phyloP scores from a whole-genome alignment of 2,888 invertebrate species.

The Drosophila barbarae region DNA sequence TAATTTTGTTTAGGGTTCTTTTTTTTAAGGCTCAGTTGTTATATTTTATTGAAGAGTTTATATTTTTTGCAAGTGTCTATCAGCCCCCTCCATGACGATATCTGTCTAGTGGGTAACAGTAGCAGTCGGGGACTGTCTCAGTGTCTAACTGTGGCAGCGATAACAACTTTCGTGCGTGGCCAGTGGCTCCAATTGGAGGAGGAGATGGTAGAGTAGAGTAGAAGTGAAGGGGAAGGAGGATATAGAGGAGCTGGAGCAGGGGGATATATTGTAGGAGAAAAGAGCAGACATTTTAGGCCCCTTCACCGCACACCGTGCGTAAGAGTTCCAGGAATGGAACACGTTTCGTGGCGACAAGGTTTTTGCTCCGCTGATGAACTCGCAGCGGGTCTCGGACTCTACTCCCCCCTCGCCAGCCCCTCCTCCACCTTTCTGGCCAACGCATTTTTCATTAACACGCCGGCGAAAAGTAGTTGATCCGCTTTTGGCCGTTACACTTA shows the following conservation, averaged over 20 bases:
- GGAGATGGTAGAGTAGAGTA: not conserved
- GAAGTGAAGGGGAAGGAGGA: not conserved
- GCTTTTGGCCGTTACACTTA: slow-evolving; percentile 62
- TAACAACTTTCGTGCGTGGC: slow-evolving; percentile 58
- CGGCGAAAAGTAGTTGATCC: slow-evolving; percentile 61
- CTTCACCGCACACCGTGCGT: slow-evolving; percentile 3
- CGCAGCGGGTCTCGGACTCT: slow-evolving; percentile 27
- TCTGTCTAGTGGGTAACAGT: slow-evolving; percentile 42
- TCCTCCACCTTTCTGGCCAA: slow-evolving; percentile 44
- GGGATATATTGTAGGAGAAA: slow-evolving; percentile 7
- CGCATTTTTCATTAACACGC: slow-evolving; percentile 65
- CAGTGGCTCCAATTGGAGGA: slow-evolving; percentile 6
- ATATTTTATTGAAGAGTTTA: not conserved
- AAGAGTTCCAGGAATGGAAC: slow-evolving; percentile 38
- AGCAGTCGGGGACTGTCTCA: slow-evolving; percentile 40
- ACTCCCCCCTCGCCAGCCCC: not conserved
- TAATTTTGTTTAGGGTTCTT: not conserved
- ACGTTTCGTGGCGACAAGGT: slow-evolving; percentile 61
- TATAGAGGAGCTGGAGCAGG: not conserved
- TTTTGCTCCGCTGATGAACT: slow-evolving; percentile 69
- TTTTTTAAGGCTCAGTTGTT: not conserved
- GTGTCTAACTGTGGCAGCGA: slow-evolving; percentile 57
- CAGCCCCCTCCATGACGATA: slow-evolving; percentile 23
- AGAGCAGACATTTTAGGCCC: slow-evolving; percentile 5
- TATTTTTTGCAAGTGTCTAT: slow-evolving; percentile 7